These are phyloP conservation scores for Diadumene lineata DNA, from an alignment of 92 coral and sea anemone species.

Conservation along the genomic window DNA sequence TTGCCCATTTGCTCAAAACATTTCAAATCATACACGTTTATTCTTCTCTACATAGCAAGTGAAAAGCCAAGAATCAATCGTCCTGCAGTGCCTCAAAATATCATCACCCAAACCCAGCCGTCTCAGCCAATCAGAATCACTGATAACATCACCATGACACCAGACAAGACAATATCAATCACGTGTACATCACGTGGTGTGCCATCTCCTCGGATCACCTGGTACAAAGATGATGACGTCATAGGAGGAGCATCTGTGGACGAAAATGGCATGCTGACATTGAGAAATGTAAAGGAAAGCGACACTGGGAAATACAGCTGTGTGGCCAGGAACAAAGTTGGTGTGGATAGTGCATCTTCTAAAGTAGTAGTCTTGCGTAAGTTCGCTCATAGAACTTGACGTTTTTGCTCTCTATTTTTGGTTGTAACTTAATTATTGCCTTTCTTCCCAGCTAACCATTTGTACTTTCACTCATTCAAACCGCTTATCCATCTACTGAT, in stretches of 20 bases:
- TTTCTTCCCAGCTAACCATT: neutral
- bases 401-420: neutral
- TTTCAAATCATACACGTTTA: neutral
- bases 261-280: conserved; percentile 39
- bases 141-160: conserved; percentile 40
- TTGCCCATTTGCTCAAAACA: too few species aligned
- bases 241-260: conserved; percentile 27
- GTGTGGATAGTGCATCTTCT: conserved; percentile 42
- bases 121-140: conserved; percentile 40
- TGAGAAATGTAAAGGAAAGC: conserved; percentile 4
- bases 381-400: neutral
- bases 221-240: conserved; percentile 52
- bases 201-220: conserved; percentile 49
- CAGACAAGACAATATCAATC: conserved; percentile 48
- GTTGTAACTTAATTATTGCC: neutral
- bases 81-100: conserved; percentile 10
- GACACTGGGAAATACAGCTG: conserved; percentile 48
- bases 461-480: neutral
- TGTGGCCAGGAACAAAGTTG: conserved; percentile 13
- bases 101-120: conserved; percentile 32
- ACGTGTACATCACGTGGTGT: conserved; percentile 53
- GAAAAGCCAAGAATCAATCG: conserved; percentile 13
- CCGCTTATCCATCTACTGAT: neutral
- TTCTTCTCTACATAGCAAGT: conserved; percentile 21
- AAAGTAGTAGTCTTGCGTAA: conserved; percentile 31